Evolutionary conservation across 2,888 invertebrate species (phyloP), one percentile per base, ranked within the genome.

Genomic region (Ametastegia equiseti): DNA sequence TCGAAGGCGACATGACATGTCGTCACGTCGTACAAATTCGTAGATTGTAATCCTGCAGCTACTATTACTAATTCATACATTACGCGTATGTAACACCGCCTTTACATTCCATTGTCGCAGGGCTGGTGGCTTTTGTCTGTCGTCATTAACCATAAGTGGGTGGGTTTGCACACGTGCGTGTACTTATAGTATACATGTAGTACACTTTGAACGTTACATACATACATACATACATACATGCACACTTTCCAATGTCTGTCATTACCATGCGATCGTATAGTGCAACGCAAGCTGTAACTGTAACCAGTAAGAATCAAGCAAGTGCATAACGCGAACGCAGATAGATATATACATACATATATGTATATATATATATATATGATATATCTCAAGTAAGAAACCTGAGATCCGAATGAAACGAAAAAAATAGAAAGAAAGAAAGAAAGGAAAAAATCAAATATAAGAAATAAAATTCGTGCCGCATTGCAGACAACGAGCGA

Each of bases 131-230:
- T 30, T 63, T 63, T 63, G 30, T 39, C 39, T 69, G 11, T 42
- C 69, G 69, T 42, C 36, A 69, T 63, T 63, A 27, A n/a, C 39
- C 27, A 19, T 69, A 69, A 69, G 69, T 69, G 27, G 69, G 69
- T 45, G 45, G 39, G 11, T 69, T 54, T 23, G 23, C 9, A 54
- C n/a, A 9, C 19, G 19, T 9, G 19, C 19, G n/a, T 47, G 30
- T n/a, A 30, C 47, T n/a, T n/a, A n/a, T n/a, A n/a, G 3, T 33
- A 23, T 23, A 50, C 50, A 7, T 73, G 50, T 23, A n/a, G n/a
- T n/a, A n/a, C n/a, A n/a, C n/a, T n/a, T n/a, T n/a, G n/a, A n/a
- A n/a, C n/a, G n/a, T n/a, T n/a, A n/a, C n/a, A n/a, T n/a, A n/a
- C n/a, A n/a, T n/a, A n/a, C n/a, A n/a, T n/a, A n/a, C n/a, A n/a